Evolutionary conservation across 2,797 vertebrate genomes (phyloP), one percentile per base, ranked within the genome.

Genomic region (Catharus ustulatus): DNA sequence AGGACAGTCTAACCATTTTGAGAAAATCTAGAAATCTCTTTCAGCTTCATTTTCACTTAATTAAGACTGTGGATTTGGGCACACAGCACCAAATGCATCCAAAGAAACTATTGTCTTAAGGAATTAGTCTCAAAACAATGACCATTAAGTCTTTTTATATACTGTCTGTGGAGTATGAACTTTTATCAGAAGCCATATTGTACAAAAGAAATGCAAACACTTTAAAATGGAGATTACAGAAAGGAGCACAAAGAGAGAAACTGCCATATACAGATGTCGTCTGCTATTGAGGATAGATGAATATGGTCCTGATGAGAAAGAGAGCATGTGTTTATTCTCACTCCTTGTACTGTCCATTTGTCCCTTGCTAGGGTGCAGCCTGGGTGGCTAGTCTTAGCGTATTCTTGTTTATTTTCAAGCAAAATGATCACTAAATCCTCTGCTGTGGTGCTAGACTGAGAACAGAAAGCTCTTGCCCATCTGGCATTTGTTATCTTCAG

Each of bases 401-500:
- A 66, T 66, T 84, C 63, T 63, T 79, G 23, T 51, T 75, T 45
- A 19, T 73, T 86, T 88, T 86, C 59, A 93, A 64, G 54, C 21
- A 61, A 29, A 93, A 69, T 48, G 32, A 59, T 91, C 29, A 17
- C 64, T 40, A 75, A 77, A 71, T 90, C 57, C 27, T 49, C 71
- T 45, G 20, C 61, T 80, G 27, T 91, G 87, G 34, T 83, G 29
- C 45, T 83, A 43, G 71, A 52, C 68, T 71, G 45, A 48, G 80
- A 91, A 88, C 15, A 84, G 71, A 87, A 86, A 67, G 69, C 63
- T 82, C 55, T 71, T 62, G 48, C 61, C 87, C 85, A 89, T 90
- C 83, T 95, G 94, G 89, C 40, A 68, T 95, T 95, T 90, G 89
- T 96, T 96, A 94, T 82, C 77, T 82, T 52, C 87, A 94, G 77